Percentiles rank a stretch among this genome's conserved stretches.
phyloP scores from a whole-genome alignment of 1,140 invertebrate species.

The Ganaspis sp. region DNA sequence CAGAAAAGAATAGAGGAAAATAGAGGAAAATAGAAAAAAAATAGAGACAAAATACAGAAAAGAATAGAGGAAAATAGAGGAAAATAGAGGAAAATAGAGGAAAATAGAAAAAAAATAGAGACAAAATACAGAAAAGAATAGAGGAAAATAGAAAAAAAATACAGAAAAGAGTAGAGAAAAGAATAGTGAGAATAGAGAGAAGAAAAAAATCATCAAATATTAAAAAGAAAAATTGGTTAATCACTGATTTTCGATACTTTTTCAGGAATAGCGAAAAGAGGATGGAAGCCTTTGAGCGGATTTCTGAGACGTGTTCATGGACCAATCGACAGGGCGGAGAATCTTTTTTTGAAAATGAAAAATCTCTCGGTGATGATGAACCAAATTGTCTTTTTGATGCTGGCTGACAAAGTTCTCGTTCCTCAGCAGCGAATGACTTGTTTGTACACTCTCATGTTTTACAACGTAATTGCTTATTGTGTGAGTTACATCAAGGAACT shows the following conservation, averaged over 20 bases:
- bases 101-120: too few relatives aligned
- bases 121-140: too few relatives aligned
- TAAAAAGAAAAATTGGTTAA: neutral
- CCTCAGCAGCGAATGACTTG: constrained; percentile 81
- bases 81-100: too few relatives aligned
- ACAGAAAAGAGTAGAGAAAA: too few relatives aligned
- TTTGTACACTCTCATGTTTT: constrained; percentile 88
- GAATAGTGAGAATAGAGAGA: too few relatives aligned
- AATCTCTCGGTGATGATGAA: constrained; percentile 82
- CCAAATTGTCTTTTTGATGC: constrained; percentile 84
- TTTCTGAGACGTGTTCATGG: constrained; percentile 73
- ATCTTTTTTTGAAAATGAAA: constrained; percentile 80
- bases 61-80: too few relatives aligned
- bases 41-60: too few relatives aligned
- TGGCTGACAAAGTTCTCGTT: constrained; percentile 82
- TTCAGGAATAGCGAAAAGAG: neutral
- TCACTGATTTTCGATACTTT: too few relatives aligned
- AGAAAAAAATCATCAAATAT: too few relatives aligned
- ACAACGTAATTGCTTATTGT: constrained; percentile 87
- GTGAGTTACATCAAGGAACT: constrained; percentile 85
- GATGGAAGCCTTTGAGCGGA: neutral
- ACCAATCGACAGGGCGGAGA: constrained; percentile 80
- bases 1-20: too few relatives aligned
- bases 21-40: too few relatives aligned
- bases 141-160: too few relatives aligned